Base-by-base conservation (phyloP, 2,888 invertebrate genomes). In the Parnassius orleans region DNA sequence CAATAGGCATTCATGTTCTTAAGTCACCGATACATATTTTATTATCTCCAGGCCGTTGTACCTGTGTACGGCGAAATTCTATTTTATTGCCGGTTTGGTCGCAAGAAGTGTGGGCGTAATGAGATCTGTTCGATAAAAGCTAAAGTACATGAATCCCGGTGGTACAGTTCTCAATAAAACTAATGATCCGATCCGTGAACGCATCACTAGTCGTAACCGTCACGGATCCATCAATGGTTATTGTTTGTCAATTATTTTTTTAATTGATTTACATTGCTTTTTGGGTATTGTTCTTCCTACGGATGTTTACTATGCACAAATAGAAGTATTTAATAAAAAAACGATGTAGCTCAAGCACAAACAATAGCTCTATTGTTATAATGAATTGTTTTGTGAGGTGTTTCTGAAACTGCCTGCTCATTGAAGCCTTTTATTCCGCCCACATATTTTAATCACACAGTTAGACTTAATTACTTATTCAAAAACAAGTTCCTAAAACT, bases 361-460 rank as follows among this genome's bases (percentile, higher is more conserved):
- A 89, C 90, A 90, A 89, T 90, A 7, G 77, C 77, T 67, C 81
- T 77, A 87, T 89, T 88, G 86, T 87, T 79, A 72, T 79, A 82
- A 84, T 83, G 80, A 83, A 82, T 84, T 85, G 84, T 84, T 86
- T 84, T 80, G 83, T 87, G 83, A 79, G 77, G 74, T 78, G 81
- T 79, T 76, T 74, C 74, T 64, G 75, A 83, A 85, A 81, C 70
- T 79, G 85, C 82, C 73, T 62, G 66, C 76, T 88, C 85, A 89
- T 83, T 81, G 81, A 80, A 76, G 71, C 71, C 78, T 78, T 82
- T 82, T 83, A 86, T 83, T 83, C 82, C 80, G 66, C 87, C 88
- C 84, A 89, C 89, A 81, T 82, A 74, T 72, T 81, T 12, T 14
- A 48, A 67, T 65, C 64, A 65, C 64, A 65, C 63, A 70, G 69